These are phyloP conservation scores for Melanitta fusca DNA, from an alignment of 2,797 vertebrate genomes.

Conservation along the genomic window DNA sequence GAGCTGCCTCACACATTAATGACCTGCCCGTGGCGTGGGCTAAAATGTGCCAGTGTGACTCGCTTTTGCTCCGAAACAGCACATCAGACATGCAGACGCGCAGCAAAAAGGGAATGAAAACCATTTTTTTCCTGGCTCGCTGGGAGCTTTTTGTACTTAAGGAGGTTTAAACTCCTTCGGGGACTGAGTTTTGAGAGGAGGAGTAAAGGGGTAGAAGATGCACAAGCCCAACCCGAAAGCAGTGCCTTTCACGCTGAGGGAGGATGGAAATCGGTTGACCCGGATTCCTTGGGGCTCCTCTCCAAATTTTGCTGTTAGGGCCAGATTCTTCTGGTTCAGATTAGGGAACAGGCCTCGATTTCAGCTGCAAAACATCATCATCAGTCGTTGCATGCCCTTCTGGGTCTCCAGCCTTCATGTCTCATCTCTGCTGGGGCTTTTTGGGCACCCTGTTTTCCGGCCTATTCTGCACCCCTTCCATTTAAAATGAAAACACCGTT, in stretches of 20 bases:
- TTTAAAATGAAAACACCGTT: neutral
- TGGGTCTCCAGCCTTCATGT: neutral
- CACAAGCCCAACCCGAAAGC: rapidly evolving
- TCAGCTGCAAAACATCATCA: neutral
- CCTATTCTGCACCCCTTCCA: neutral
- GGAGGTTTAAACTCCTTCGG: neutral
- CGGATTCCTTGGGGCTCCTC: rapidly evolving
- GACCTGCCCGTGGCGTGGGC: rapidly evolving
- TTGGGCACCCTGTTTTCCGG: neutral
- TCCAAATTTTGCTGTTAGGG: neutral
- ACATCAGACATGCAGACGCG: rapidly evolving
- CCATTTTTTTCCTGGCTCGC: rapidly evolving
- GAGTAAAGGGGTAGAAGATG: neutral
- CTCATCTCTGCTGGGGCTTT: neutral
- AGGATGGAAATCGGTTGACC: neutral
- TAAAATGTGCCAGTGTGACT: neutral
- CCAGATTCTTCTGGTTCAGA: neutral
- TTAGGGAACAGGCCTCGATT: neutral
- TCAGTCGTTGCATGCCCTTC: neutral
- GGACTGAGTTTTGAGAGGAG: neutral
- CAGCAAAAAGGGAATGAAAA: neutral
- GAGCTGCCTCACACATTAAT: neutral
- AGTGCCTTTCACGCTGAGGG: neutral
- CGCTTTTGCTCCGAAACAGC: neutral
- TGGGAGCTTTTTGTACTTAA: rapidly evolving